Conservation (phyloP, 2,113 vertebrate genomes). For the Syngnathus typhle region DNA sequence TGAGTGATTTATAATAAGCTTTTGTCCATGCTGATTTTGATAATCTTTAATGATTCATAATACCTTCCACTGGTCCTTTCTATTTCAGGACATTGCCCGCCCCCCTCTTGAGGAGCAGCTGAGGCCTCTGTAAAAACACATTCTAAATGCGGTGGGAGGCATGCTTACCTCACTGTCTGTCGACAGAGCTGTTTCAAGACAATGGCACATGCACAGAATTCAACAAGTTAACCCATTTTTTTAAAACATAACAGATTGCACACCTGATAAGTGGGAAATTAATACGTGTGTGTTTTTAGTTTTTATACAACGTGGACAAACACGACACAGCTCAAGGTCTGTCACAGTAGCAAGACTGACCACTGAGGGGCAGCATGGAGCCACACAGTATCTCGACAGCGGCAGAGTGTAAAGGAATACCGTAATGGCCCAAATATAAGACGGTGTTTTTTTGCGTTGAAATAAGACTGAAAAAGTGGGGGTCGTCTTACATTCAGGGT, state of each 20-base stretch:
- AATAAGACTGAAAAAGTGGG: too few species aligned
- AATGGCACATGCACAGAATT: background rate
- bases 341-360: background rate
- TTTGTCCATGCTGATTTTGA: background rate
- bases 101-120: constrained; percentile 49
- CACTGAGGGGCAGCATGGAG: background rate
- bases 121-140: constrained; percentile 39
- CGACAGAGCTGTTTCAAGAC: background rate
- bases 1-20: background rate
- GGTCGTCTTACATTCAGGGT: too few species aligned
- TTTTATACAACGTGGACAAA: background rate
- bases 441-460: too few species aligned
- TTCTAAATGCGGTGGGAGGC: constrained; percentile 69
- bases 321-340: background rate
- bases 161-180: background rate
- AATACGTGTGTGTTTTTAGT: background rate
- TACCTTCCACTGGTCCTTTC: constrained; percentile 12
- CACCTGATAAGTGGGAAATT: background rate
- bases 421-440: too few species aligned
- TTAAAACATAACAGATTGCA: background rate
- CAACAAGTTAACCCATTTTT: background rate
- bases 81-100: constrained; percentile 78
- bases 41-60: constrained; percentile 1
- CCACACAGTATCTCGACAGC: too few species aligned
- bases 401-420: too few species aligned